Percentiles rank a stretch among this genome's conserved stretches.
Conservation (phyloP, 2,797 vertebrate species). For the Eupleurogrammus muticus region DNA sequence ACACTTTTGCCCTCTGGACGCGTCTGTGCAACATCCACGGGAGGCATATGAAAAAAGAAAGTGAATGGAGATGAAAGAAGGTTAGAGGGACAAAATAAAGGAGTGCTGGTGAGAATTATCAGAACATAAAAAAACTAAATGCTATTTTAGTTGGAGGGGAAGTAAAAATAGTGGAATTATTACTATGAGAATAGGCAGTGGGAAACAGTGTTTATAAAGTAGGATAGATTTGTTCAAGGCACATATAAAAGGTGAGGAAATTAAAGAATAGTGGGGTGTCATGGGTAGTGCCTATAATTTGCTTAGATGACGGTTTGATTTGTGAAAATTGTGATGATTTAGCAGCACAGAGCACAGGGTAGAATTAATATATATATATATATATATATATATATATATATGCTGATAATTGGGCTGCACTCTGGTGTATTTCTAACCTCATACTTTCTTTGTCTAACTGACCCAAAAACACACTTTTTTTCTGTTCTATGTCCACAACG, state of each 20-base stretch:
- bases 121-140: background rate
- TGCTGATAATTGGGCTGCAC: conserved; percentile 55
- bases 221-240: conserved; percentile 10
- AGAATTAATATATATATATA: no score
- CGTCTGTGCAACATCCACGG: background rate
- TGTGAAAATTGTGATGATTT: conserved; percentile 54
- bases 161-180: background rate
- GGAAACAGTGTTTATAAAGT: conserved; percentile 7
- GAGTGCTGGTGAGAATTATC: background rate
- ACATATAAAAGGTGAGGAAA: conserved; percentile 20
- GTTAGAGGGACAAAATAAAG: background rate
- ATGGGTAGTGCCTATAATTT: conserved; percentile 38
- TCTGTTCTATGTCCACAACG: background rate
- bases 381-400: no score
- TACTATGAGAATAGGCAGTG: background rate
- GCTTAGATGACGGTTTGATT: conserved; percentile 53
- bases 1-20: conserved; percentile 14
- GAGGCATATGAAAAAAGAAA: background rate
- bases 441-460: conserved; percentile 44
- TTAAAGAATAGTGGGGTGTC: conserved; percentile 37
- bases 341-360: conserved; percentile 13
- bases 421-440: conserved; percentile 51
- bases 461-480: conserved; percentile 59
- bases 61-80: background rate
- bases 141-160: background rate